Evolutionary conservation across 2,888 invertebrate genomes (phyloP), one percentile per base, ranked within the genome.

Genomic region (Heliconius ismenius): DNA sequence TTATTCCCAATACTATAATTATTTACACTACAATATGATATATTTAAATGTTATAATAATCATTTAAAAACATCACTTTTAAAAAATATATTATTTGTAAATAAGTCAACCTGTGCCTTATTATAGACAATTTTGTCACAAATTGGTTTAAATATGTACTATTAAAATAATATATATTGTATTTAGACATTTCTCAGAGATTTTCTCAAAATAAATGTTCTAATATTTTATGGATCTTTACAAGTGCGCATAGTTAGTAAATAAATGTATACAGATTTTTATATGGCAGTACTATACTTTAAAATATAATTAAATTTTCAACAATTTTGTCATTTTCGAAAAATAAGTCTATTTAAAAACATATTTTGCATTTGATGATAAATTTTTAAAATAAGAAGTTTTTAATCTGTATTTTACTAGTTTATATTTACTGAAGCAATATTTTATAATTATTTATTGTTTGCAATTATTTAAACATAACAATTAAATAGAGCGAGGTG

Each of bases 161-260:
- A 67, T 67, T 36, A 65, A 39, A 36, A 65, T 39, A 39, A 24
- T 67, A 78, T 70, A 60, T 77, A 76, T 80, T 82, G 80, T 79
- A 79, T 81, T 80, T 79, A 81, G 78, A 80, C 78, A 75, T 79
- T 70, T 78, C 67, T 73, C 72, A 62, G 70, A 74, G 77, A 68
- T 75, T 74, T 73, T 74, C 77, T 76, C 75, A 43, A 39, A 21
- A 26, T 32, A 60, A 54, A 18, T 64, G 24, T 49, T 39, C 54
- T 75, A 63, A 76, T 28, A 24, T 26, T 72, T 73, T 64, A 28
- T 65, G 58, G 58, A 64, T 67, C 65, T 67, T 76, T 68, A 60
- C 36, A 58, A 43, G 63, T n/a, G 75, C 64, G 60, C 65, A 58
- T 36, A 36, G 7, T 36, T 58, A 58, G 54, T 70, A 32, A 58